A percentile compares a stretch with the other conserved stretches of the same genome.
phyloP scores from a whole-genome alignment of 2,888 invertebrate genomes.

The Sipha maydis region DNA sequence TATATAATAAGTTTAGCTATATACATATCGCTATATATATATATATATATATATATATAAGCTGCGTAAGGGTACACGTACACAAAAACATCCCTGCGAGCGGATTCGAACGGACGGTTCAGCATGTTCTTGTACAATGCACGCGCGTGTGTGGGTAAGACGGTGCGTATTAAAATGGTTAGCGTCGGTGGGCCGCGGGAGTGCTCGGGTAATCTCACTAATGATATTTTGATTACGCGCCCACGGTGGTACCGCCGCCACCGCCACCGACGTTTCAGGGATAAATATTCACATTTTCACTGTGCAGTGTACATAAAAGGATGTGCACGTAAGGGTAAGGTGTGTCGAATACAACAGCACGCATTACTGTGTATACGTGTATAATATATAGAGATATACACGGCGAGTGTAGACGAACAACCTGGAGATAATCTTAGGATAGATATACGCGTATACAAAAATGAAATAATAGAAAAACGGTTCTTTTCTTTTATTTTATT shows the following conservation, averaged over 20 bases:
- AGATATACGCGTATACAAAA: neutral
- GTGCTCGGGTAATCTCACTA: slow-evolving; percentile 50
- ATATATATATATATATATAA: neutral
- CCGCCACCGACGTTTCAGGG: neutral
- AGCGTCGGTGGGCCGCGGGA: neutral
- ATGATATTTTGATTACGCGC: slow-evolving; percentile 61
- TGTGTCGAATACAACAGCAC: neutral
- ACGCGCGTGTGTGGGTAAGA: slow-evolving; percentile 13
- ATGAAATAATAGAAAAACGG: slow-evolving; percentile 49
- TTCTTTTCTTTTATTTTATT: slow-evolving; percentile 27
- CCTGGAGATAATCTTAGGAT: slow-evolving; percentile 18
- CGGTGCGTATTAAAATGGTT: slow-evolving; percentile 37
- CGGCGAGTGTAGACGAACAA: neutral
- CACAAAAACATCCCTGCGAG: slow-evolving; percentile 16
- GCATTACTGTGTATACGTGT: neutral
- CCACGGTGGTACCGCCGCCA: slow-evolving; percentile 26
- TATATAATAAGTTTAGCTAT: no score
- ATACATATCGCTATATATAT: neutral
- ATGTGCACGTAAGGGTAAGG: neutral
- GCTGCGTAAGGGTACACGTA: slow-evolving; percentile 51
- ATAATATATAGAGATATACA: neutral
- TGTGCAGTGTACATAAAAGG: neutral
- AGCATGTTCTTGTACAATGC: slow-evolving; percentile 6
- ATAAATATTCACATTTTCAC: slow-evolving; percentile 58
- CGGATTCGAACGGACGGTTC: neutral